Conservation (phyloP, 2,797 vertebrate species). For the Erpetoichthys calabaricus region DNA sequence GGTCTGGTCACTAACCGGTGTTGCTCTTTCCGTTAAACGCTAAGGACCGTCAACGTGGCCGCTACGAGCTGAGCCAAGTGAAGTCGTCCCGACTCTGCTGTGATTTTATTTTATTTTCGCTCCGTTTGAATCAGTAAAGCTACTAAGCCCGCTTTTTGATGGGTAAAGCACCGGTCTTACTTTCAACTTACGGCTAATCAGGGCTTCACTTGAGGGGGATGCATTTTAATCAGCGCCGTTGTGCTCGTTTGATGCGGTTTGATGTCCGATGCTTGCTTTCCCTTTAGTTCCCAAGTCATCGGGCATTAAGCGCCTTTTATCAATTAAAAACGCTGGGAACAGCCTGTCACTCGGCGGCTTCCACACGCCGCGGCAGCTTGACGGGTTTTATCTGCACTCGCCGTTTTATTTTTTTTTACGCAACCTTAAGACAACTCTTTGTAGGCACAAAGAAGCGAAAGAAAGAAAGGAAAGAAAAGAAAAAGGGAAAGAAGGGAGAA, state of each 20-base stretch:
- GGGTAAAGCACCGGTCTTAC: background rate
- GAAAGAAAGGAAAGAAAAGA: slow-evolving; percentile 4
- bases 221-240: slow-evolving; percentile 4
- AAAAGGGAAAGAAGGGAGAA: slow-evolving; percentile 5
- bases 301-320: slow-evolving; percentile 1
- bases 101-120: too few species aligned
- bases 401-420: background rate
- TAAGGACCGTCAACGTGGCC: too few species aligned
- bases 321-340: slow-evolving; percentile 1
- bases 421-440: slow-evolving; percentile 6
- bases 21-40: too few species aligned
- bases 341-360: slow-evolving; percentile 1
- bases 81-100: too few species aligned
- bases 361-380: slow-evolving; percentile 4
- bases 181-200: slow-evolving; percentile 3
- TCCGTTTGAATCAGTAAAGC: background rate
- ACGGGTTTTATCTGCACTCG: background rate
- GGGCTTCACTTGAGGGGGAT: slow-evolving; percentile 2
- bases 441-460: slow-evolving; percentile 4
- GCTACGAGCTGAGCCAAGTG: too few species aligned
- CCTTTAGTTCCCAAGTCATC: slow-evolving; percentile 20
- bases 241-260: background rate
- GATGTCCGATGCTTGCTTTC: background rate
- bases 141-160: slow-evolving; percentile 1
- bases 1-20: too few species aligned